Base-by-base conservation (phyloP, 37 sponge, comb jelly and placozoan species). In the Aplysina aerophoba region DNA sequence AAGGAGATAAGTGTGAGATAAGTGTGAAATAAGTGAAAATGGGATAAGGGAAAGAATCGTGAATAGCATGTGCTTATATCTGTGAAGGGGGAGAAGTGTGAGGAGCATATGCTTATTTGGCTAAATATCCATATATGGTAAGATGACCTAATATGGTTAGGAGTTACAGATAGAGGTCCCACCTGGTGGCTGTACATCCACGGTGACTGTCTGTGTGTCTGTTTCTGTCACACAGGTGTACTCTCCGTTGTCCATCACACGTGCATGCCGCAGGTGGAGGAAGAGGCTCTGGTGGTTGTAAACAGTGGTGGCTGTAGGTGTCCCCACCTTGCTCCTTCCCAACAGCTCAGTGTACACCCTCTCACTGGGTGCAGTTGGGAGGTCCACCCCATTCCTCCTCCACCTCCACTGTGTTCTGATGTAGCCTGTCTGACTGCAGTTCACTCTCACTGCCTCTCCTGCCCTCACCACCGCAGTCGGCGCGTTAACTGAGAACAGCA, bases 361-460 rank as follows among this genome's bases (percentile, higher is more conserved):
- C 22, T 65, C 30, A 16, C 22, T 16, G 13, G 6, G 22, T 11
- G 66, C 11, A 16, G 30, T 65, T 25, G 27, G 11, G 66, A 20
- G 30, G 27, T 16, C 27, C 22, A 25, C 66, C 66, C 27, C 19
- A 8, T 25, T 65, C 30, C 27, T 30, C 19, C 27, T 16, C 66
- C 66, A 65, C 66, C 27, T 65, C 66, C 66, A 65, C 19, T 11
- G 30, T 30, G 66, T 65, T 65, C 66, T 65, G 66, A 65, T 8
- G 66, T 65, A 65, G 13, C 66, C 66, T 30, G 66, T 65, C 27
- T 65, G 66, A 16, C 66, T 65, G 66, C 66, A 65, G 22, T 65
- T 65, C 19, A 65, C 66, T 8, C 30, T 30, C 27, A 65, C 22
- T 30, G 14, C 13, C 66, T 16, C 66, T 65, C 66, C 66, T 8